Evolutionary conservation across 2,113 vertebrate genomes (phyloP), one percentile per base, ranked within the genome.

Genomic region (Phyllopteryx taeniolatus): DNA sequence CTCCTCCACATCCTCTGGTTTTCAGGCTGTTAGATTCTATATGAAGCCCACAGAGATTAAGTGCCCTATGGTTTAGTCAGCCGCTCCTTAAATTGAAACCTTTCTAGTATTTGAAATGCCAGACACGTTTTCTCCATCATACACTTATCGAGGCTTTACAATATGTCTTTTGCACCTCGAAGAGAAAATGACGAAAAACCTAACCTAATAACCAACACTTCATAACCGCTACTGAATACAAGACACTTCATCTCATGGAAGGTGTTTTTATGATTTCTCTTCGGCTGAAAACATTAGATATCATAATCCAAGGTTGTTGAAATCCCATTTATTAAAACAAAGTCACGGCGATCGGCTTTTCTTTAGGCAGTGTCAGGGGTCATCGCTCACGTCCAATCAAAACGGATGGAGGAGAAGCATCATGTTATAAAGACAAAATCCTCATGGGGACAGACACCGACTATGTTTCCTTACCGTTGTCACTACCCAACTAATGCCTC

Each of bases 81-180:
- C 19, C 20, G 2, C 20, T 63, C 70, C 39, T 42, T 47, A 39
- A 59, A 44, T 43, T 31, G 33, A 68, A 57, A 63, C 20, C 22
- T 64, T 69, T 63, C 62, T 47, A 70, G 44, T 47, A 19, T 78
- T 73, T 76, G 9, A 42, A 67, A 49, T 65, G 47, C 63, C 44
- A 65, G 43, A 47, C 11, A 42, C 20, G 27, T 66, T 66, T 66
- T 31, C 57, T 31, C 53, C 14, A 54, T 71, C 17, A 43, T 14
- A 51, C 2, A 22, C 11, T 70, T 31, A 35, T 5, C 4, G 54
- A 31, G 9, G 47, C n/a, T 57, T 39, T 57, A 10, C 7, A 35
- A 42, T 57, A 27, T 20, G 42, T 35, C 13, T 42, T 62, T 70
- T 9, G 22, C 3, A 27, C 20, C 53, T 22, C 15, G 20, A 69